Conservation (phyloP, 2,888 invertebrate genomes). For the Dione juno region DNA sequence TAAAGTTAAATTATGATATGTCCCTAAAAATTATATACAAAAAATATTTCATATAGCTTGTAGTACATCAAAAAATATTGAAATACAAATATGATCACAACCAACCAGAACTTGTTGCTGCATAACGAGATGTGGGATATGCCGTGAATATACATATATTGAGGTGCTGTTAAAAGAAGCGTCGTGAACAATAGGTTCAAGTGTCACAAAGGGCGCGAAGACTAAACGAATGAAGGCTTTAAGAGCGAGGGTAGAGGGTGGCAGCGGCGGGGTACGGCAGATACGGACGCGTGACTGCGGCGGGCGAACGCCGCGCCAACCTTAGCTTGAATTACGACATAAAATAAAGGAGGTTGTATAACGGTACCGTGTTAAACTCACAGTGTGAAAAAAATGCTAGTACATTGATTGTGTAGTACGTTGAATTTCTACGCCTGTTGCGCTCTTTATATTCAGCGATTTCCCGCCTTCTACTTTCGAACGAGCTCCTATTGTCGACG, state of each 20-base stretch:
- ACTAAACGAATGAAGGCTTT: constrained; percentile 75
- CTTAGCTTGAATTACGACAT: constrained; percentile 51
- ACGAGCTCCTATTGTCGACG: constrained; percentile 57
- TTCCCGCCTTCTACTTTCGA: constrained; percentile 49
- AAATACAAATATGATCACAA: not conserved
- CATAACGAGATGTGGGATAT: constrained; percentile 18
- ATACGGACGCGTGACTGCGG: constrained; percentile 72
- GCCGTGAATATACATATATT: constrained; percentile 30
- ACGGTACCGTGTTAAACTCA: constrained; percentile 61
- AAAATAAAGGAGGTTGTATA: constrained; percentile 52
- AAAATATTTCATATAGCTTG: not conserved
- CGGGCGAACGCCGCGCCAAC: constrained; percentile 73
- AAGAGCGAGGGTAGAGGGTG: constrained; percentile 55
- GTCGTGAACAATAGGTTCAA: constrained; percentile 77
- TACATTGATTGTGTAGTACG: constrained; percentile 59
- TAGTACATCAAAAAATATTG: not conserved
- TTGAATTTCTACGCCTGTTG: constrained; percentile 60
- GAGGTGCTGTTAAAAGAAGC: constrained; percentile 54
- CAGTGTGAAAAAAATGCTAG: constrained; percentile 66
- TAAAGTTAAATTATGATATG: constrained; percentile 46
- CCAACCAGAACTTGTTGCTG: constrained; percentile 3
- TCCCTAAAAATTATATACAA: constrained; percentile 23
- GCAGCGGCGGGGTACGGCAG: constrained; percentile 57
- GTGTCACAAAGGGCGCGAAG: constrained; percentile 82
- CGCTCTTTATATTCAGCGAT: constrained; percentile 47